A percentile compares a stretch with the other conserved stretches of the same genome.
phyloP scores from a whole-genome alignment of 2,888 invertebrate genomes.

The Pseudococcus longispinus region DNA sequence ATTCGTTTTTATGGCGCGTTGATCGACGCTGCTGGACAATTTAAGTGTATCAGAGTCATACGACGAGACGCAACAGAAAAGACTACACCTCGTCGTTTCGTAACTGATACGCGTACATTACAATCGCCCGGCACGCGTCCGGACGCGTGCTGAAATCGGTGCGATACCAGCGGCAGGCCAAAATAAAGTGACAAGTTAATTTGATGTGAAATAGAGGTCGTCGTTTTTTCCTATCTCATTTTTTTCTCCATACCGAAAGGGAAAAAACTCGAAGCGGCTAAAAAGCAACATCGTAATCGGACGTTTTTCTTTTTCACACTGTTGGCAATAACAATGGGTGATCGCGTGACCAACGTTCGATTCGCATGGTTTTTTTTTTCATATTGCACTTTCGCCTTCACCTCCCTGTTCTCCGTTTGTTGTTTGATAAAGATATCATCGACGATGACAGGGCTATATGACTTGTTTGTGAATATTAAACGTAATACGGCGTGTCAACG shows the following conservation, averaged over 20 bases:
- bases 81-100: neutral
- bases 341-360: conserved; percentile 51
- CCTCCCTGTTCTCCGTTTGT: neutral
- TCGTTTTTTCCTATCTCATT: neutral
- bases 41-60: neutral
- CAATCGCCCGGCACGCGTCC: conserved; percentile 52
- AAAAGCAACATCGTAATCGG: conserved; percentile 52
- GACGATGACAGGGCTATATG: neutral
- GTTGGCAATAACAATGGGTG: conserved; percentile 48
- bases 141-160: conserved; percentile 48
- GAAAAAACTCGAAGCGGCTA: neutral
- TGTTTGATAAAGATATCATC: conserved; percentile 53
- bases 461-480: conserved; percentile 28
- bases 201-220: conserved; percentile 55
- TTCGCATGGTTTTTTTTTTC: neutral
- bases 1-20: neutral
- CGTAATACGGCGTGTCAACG: conserved; percentile 51
- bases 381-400: conserved; percentile 14
- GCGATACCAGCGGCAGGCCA: conserved; percentile 48
- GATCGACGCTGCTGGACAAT: neutral
- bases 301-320: conserved; percentile 54
- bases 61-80: neutral
- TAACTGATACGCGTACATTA: conserved; percentile 54
- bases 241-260: neutral
- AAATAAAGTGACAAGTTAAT: conserved; percentile 56